Evolutionary conservation across 1,140 invertebrate genomes (phyloP).

Genomic region (Palaemon carinicauda): DNA sequence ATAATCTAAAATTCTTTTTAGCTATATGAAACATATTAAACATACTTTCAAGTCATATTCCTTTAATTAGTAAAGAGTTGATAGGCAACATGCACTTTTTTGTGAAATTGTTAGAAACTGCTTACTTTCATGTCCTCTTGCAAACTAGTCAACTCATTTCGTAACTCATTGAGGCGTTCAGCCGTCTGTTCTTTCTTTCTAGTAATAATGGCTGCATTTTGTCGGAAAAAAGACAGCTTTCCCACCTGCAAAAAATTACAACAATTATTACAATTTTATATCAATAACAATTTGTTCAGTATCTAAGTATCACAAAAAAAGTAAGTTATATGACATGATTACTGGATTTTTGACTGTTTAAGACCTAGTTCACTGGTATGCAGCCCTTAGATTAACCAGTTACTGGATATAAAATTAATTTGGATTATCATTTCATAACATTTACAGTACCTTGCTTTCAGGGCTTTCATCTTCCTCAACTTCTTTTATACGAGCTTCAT

Average conservation of each 20-base stretch:
- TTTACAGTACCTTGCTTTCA: conserved; percentile 59
- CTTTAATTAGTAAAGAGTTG: too few species aligned
- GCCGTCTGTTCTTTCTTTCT: conserved; percentile 80
- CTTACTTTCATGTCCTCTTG: conserved; percentile 67
- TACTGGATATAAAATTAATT: too few species aligned
- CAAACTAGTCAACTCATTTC: conserved; percentile 71
- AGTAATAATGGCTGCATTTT: conserved; percentile 82
- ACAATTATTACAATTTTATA: background rate
- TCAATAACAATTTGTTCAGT: background rate
- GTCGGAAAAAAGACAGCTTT: conserved; percentile 77
- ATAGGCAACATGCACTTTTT: background rate
- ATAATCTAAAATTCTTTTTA: too few species aligned
- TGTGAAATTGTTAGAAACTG: background rate
- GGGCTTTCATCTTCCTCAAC: conserved; percentile 55
- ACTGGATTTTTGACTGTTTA: background rate
- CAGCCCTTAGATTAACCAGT: too few species aligned
- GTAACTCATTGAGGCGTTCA: conserved; percentile 74
- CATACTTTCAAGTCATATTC: too few species aligned
- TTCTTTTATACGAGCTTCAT: conserved; percentile 55
- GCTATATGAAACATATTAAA: too few species aligned
- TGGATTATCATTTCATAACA: too few species aligned
- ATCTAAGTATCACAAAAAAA: background rate
- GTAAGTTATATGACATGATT: background rate
- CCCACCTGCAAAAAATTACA: conserved; percentile 42
- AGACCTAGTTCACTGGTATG: conserved; percentile 61